phyloP scores from a whole-genome alignment of 2,113 vertebrate species.

The Myotis brandtii region DNA sequence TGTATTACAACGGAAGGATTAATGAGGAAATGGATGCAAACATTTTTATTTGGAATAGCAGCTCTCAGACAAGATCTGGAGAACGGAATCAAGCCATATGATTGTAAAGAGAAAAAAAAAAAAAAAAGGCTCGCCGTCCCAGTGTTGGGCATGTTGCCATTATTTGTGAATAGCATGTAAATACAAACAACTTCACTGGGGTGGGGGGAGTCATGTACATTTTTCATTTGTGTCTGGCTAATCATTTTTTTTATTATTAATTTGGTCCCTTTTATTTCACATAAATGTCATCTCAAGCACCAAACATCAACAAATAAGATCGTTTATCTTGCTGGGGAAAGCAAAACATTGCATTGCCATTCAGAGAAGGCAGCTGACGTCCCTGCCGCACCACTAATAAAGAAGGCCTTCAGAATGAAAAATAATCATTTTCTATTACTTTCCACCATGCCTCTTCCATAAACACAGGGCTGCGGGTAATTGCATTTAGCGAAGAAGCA shows the following conservation, averaged over 20 bases:
- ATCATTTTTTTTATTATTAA: constrained; percentile 86
- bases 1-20: constrained; percentile 86
- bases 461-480: constrained; percentile 82
- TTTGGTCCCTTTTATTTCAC: constrained; percentile 85
- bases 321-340: constrained; percentile 85
- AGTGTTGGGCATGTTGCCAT: constrained; percentile 80
- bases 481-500: constrained; percentile 81
- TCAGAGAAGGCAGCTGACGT: constrained; percentile 83
- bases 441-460: constrained; percentile 80
- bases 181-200: constrained; percentile 79
- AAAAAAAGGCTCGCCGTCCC: constrained; percentile 67
- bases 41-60: constrained; percentile 89
- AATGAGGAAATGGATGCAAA: constrained; percentile 87
- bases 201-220: constrained; percentile 75
- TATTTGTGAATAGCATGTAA: constrained; percentile 81
- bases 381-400: constrained; percentile 83
- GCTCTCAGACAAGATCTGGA: constrained; percentile 86
- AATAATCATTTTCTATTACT: constrained; percentile 86
- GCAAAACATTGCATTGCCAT: constrained; percentile 83
- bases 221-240: constrained; percentile 79
- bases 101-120: constrained; percentile 81
- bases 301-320: constrained; percentile 86
- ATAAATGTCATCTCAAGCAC: constrained; percentile 87
- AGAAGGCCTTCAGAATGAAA: constrained; percentile 83
- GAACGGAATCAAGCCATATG: constrained; percentile 87